A percentile compares a stretch with the other conserved stretches of the same genome.
These are phyloP conservation scores for Caenorhabditis macrosperma DNA, from an alignment of 2,888 invertebrate species.

Conservation along the genomic window DNA sequence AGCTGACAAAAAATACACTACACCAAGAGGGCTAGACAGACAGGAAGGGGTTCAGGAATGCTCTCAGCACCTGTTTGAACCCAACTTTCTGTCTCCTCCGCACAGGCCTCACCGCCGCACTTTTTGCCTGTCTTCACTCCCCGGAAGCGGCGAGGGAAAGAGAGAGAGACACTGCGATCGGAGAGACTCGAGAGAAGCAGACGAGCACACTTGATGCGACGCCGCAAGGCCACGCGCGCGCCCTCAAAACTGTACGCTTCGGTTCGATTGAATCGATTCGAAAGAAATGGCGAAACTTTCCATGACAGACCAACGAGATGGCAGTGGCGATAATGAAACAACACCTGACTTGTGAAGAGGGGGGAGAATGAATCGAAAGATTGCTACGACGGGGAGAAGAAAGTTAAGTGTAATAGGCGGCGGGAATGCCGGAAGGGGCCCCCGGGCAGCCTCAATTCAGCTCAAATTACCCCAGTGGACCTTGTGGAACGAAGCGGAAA, in stretches of 20 bases:
- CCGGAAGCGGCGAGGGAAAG: conserved; percentile 41
- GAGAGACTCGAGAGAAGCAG: conserved; percentile 39
- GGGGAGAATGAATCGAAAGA: neutral
- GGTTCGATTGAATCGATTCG: conserved; percentile 21
- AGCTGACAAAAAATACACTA: conserved; percentile 11
- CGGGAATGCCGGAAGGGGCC: conserved; percentile 10
- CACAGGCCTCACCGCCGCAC: conserved; percentile 21
- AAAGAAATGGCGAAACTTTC: neutral
- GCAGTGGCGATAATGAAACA: conserved; percentile 17
- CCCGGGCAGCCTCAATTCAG: conserved; percentile 37
- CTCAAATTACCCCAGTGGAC: conserved; percentile 45
- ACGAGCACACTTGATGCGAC: conserved; percentile 37
- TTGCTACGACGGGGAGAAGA: neutral
- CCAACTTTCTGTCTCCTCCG: conserved; percentile 32
- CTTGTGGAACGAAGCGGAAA: conserved; percentile 20
- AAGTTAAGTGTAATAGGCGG: conserved; percentile 41
- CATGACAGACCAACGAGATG: neutral
- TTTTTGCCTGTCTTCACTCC: conserved; percentile 26
- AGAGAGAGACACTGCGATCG: conserved; percentile 19
- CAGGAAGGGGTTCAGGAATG: conserved; percentile 44
- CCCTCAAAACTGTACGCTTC: conserved; percentile 43
- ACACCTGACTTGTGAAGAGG: neutral
- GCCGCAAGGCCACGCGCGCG: conserved; percentile 36
- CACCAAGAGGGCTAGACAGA: neutral
- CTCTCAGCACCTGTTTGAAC: conserved; percentile 53